Evolutionary conservation across 2,797 vertebrate species (phyloP), one percentile per base, ranked within the genome.

Genomic region (Avahi laniger): DNA sequence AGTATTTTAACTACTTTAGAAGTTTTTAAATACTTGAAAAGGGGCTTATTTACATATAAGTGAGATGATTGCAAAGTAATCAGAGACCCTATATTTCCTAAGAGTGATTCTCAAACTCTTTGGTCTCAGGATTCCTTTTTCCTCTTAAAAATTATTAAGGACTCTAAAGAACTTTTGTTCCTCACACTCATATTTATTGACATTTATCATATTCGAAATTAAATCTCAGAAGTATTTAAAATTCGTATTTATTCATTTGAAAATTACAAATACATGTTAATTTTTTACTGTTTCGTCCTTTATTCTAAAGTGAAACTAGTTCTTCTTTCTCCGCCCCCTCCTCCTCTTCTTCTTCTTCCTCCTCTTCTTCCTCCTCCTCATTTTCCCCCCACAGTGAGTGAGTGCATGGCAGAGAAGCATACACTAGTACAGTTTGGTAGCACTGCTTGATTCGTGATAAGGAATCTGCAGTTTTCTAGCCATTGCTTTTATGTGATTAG

Each of bases 1-100:
- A 89, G 70, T 91, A 91, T 89, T 92, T 96, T 82, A 91, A 91
- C 35, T 80, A n/a, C 91, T 41, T 89, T 43, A 65, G 38, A 92
- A 78, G 50, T 91, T 88, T 89, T 80, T 73, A 88, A 90, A 80
- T 83, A 61, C n/a, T 82, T 92, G n/a, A 73, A 35, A 54, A 81
- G 76, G 67, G 41, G 30, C 69, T 85, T 81, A 89, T 89, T 85
- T 92, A 83, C 79, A 73, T 92, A 22, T 86, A 38, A 73, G 73
- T 7, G 67, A 65, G 72, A 85, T 33, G 38, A 52, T 57, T 70
- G 46, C 48, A 76, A 69, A 85, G 54, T 76, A 57, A 52, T 86
- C 43, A 79, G 78, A 91, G 22, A 41, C 43, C 33, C 50, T 52
- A 1, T 41, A 48, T 80, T 95, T 82, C 78, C 43, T 88, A 43